Evolutionary conservation across 2,888 invertebrate genomes (phyloP).

Genomic region (Patella depressa): DNA sequence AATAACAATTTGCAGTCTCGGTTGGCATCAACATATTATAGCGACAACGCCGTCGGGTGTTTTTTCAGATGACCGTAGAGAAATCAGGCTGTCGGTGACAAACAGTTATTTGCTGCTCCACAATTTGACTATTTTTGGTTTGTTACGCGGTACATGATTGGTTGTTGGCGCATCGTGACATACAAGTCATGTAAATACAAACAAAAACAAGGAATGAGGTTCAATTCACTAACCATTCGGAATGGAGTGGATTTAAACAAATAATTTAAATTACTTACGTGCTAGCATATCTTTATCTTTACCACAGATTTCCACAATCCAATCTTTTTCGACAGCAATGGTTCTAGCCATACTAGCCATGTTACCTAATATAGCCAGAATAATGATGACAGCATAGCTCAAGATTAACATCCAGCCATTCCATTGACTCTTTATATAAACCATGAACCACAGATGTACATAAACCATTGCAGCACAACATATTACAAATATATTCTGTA

Average conservation of each 20-base stretch:
- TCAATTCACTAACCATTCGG: too few relatives aligned
- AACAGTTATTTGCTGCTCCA: too few relatives aligned
- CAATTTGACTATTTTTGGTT: too few relatives aligned
- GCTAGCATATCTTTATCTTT: conserved; percentile 69
- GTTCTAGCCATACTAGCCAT: conserved; percentile 68
- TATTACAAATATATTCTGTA: conserved; percentile 72
- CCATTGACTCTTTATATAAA: conserved; percentile 27
- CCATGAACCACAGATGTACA: conserved; percentile 53
- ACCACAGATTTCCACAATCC: conserved; percentile 72
- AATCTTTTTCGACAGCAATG: conserved; percentile 72
- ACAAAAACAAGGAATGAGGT: too few relatives aligned
- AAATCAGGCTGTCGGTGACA: too few relatives aligned
- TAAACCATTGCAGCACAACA: conserved; percentile 70
- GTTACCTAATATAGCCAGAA: conserved; percentile 69
- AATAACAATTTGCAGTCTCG: too few relatives aligned
- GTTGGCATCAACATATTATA: too few relatives aligned
- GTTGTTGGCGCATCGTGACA: neutral
- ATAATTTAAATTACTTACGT: conserved; percentile 46
- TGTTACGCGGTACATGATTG: too few relatives aligned
- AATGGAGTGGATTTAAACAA: too few relatives aligned
- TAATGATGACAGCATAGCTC: conserved; percentile 63
- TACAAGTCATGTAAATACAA: neutral
- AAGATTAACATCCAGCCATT: conserved; percentile 43
- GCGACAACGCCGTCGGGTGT: too few relatives aligned
- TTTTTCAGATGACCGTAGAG: too few relatives aligned